Percentiles rank a stretch among this genome's conserved stretches.
phyloP scores from a whole-genome alignment of 2,888 invertebrate genomes.

The Charanyca ferruginea region DNA sequence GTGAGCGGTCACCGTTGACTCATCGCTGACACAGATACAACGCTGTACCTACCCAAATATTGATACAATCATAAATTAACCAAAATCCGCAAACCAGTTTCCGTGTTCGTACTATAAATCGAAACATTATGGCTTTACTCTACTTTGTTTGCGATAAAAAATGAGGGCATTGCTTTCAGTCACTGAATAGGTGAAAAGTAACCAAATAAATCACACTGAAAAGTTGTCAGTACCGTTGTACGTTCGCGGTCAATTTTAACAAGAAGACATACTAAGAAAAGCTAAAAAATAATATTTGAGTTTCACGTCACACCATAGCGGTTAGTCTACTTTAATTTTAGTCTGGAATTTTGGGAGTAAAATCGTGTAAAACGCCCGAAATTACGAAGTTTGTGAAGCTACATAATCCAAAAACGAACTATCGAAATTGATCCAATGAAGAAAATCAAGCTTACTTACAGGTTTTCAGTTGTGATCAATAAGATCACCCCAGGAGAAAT shows the following conservation, averaged over 20 bases:
- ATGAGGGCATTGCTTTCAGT: constrained; percentile 61
- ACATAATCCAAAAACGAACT: not conserved
- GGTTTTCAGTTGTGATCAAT: constrained; percentile 27
- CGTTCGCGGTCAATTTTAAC: constrained; percentile 71
- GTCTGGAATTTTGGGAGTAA: not conserved
- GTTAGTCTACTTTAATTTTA: not conserved
- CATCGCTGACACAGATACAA: constrained; percentile 77
- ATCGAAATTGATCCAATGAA: not conserved
- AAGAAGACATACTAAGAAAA: constrained; percentile 65
- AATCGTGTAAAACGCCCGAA: not conserved
- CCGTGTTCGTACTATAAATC: constrained; percentile 44
- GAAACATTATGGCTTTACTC: constrained; percentile 62
- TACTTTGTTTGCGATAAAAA: constrained; percentile 57
- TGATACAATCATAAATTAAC: constrained; percentile 73
- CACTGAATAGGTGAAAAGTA: constrained; percentile 44
- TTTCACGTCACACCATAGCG: constrained; percentile 4
- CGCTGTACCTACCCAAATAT: constrained; percentile 79
- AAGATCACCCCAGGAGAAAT: constrained; percentile 17
- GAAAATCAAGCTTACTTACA: constrained; percentile 19
- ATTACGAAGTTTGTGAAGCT: not conserved
- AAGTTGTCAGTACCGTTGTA: constrained; percentile 69
- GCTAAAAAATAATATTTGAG: constrained; percentile 34
- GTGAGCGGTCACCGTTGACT: constrained; percentile 75
- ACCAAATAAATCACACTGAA: constrained; percentile 55
- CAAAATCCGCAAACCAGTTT: constrained; percentile 73